Evolutionary conservation across 2,797 vertebrate species (phyloP).

Genomic region (Danionella dracula): DNA sequence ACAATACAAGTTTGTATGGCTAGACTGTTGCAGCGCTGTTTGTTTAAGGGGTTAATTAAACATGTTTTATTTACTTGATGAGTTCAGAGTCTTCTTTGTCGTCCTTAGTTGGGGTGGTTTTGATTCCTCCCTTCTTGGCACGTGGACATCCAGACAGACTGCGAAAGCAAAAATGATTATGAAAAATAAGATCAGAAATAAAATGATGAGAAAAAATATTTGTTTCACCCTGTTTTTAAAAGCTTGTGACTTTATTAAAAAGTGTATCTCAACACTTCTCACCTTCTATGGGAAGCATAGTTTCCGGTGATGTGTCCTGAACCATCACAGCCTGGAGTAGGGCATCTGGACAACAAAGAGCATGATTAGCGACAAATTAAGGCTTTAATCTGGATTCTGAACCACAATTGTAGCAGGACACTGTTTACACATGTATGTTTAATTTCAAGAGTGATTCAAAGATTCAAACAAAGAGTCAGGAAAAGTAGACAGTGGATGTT

Average conservation of each 20-base stretch:
- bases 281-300: slow-evolving; percentile 97
- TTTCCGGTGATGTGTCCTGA: slow-evolving; percentile 98
- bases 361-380: slow-evolving; percentile 11
- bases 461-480: not conserved
- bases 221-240: too few relatives aligned
- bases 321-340: slow-evolving; percentile 95
- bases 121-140: slow-evolving; percentile 94
- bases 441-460: not conserved
- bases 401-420: too few relatives aligned
- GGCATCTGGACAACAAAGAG: slow-evolving; percentile 76
- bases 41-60: too few relatives aligned
- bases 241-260: not conserved
- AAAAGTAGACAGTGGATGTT: not conserved
- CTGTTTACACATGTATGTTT: too few relatives aligned
- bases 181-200: not conserved
- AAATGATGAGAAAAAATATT: not conserved
- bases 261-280: not conserved
- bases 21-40: too few relatives aligned
- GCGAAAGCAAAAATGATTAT: slow-evolving; percentile 32
- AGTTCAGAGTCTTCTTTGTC: slow-evolving; percentile 97
- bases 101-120: slow-evolving; percentile 88
- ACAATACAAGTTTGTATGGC: too few relatives aligned
- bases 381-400: too few relatives aligned
- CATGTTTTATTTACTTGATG: slow-evolving; percentile 89
- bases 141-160: slow-evolving; percentile 97